Base-by-base conservation (phyloP, 2,888 invertebrate genomes). In the Ceriagrion tenellum region DNA sequence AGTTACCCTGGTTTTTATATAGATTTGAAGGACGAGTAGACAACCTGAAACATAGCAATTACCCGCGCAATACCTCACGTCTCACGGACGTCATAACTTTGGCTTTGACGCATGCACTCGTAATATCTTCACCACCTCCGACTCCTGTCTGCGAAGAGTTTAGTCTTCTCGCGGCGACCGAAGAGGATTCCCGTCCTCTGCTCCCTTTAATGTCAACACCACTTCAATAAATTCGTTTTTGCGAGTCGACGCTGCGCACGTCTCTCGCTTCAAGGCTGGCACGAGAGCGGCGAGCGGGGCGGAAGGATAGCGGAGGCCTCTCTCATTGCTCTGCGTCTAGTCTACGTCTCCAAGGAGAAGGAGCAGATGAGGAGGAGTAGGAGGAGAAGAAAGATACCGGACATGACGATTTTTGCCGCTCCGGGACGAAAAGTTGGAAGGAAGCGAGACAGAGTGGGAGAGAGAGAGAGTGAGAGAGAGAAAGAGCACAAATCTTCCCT, bases 151-250 rank as follows among this genome's bases (percentile, higher is more conserved):
- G 8, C 35, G 81, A 35, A 35, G 0, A 16, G 81, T 1, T 35
- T 30, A 0, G 35, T 81, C 35, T 69, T n/a, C 2, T n/a, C 16
- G 59, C 59, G 20, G 20, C 69, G 69, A 26, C 59, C 59, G 59
- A 47, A 47, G 59, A 20, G 59, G 59, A 59, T 26, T 35, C 81
- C n/a, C 30, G 13, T 35, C 81, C 81, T 30, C 35, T 35, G 81
- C 81, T 35, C 12, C 30, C 81, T 81, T 81, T 81, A 81, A 81
- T 81, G 81, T 81, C 81, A 35, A 81, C 81, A 30, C 26, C 81
- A 81, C 81, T 81, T 81, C n/a, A 8, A 35, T 81, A 35, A 35
- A 81, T 81, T 81, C 81, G 81, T 81, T 35, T 59, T 81, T 35
- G 81, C 12, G 81, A 16, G 35, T n/a, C 26, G 18, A 35, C 59